Conservation (phyloP, 2,888 invertebrate genomes). For the Rutpela maculata region DNA sequence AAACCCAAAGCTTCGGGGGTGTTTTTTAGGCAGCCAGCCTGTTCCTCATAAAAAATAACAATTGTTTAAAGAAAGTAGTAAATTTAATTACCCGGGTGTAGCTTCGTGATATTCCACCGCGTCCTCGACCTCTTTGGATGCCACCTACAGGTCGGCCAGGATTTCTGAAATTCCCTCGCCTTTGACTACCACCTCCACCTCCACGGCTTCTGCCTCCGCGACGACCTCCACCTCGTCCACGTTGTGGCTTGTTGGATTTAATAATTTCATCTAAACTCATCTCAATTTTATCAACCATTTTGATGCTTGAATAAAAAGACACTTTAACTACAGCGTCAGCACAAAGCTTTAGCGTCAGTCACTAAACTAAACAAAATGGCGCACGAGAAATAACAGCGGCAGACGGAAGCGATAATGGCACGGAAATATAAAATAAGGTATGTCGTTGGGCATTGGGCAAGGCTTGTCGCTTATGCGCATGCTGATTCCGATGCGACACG, state of each 20-base stretch:
- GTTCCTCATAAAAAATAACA: conserved; percentile 49
- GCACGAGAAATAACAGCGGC: neutral
- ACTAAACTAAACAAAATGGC: conserved; percentile 8
- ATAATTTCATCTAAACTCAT: conserved; percentile 98
- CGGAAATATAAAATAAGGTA: no score
- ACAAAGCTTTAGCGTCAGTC: neutral
- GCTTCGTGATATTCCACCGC: conserved; percentile 82
- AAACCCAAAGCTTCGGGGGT: conserved; percentile 54
- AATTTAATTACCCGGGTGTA: conserved; percentile 81
- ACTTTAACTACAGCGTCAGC: neutral
- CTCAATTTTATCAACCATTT: conserved; percentile 96
- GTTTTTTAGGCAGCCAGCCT: conserved; percentile 57
- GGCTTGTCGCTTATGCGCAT: neutral
- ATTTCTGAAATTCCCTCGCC: conserved; percentile 72
- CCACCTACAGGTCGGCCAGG: conserved; percentile 67
- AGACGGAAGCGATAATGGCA: neutral
- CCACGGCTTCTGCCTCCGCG: conserved; percentile 71
- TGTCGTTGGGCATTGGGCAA: neutral
- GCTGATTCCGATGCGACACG: neutral
- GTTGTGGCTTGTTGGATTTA: conserved; percentile 85
- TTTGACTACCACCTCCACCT: conserved; percentile 73
- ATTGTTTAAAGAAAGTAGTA: conserved; percentile 47
- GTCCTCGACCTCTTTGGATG: conserved; percentile 83
- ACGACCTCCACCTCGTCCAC: conserved; percentile 78
- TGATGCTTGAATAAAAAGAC: conserved; percentile 60